phyloP scores from a whole-genome alignment of 1,140 invertebrate species.

The Fopius arisanus region DNA sequence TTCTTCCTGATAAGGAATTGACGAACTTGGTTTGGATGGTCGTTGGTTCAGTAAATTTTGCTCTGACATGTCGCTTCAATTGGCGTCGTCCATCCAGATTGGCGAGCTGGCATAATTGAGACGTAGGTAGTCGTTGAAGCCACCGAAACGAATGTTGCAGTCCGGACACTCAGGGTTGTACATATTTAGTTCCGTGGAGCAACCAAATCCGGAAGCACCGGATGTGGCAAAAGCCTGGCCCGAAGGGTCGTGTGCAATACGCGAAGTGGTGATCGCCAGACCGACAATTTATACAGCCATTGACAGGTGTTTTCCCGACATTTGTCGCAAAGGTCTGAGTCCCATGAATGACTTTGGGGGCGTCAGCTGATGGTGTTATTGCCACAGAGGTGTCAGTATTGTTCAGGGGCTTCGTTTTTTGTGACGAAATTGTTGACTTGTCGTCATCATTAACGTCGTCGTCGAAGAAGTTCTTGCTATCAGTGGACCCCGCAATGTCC shows the following conservation, averaged over 20 bases:
- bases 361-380: too few relatives aligned
- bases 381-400: too few relatives aligned
- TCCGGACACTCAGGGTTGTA: not conserved
- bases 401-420: not conserved
- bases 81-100: not conserved
- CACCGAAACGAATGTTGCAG: not conserved
- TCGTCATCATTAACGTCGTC: not conserved
- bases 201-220: not conserved
- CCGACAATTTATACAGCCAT: not conserved
- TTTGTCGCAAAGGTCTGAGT: not conserved
- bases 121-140: not conserved
- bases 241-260: not conserved
- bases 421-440: not conserved
- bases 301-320: not conserved
- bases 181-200: not conserved
- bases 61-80: not conserved
- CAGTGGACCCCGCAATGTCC: not conserved
- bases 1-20: not conserved
- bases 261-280: not conserved
- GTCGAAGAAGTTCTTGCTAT: not conserved
- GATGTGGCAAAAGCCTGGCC: not conserved
- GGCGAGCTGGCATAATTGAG: not conserved
- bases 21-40: not conserved
- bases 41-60: not conserved
- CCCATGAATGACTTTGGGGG: not conserved